Evolutionary conservation across 2,113 vertebrate species (phyloP).

Genomic region (Peucedramus taeniatus): DNA sequence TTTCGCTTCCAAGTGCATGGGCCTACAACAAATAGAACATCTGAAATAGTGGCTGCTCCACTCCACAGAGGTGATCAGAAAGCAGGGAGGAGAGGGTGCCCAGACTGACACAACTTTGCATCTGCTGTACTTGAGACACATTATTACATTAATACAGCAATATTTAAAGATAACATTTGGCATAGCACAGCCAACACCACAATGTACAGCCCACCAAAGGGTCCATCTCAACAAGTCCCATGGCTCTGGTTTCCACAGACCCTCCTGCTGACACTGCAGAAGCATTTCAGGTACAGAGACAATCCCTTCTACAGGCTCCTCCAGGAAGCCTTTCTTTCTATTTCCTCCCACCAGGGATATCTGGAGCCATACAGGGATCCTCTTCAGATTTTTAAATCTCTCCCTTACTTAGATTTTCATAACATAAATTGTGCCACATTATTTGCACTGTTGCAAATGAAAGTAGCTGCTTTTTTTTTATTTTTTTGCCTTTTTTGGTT

Average conservation of each 20-base stretch:
- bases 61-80: not conserved
- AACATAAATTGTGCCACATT: not conserved
- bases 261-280: not conserved
- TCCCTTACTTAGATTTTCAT: not conserved
- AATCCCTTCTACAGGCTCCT: not conserved
- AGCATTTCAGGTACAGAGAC: not conserved
- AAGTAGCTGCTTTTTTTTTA: not conserved
- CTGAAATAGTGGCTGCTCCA: not conserved
- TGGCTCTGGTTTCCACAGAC: not conserved
- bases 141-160: not conserved
- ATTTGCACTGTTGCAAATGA: rapidly evolving
- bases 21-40: not conserved
- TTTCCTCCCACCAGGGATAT: not conserved
- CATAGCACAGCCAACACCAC: rapidly evolving
- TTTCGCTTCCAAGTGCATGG: not conserved
- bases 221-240: not conserved
- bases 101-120: not conserved
- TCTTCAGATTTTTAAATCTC: not conserved
- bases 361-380: not conserved
- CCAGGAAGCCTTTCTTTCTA: not conserved
- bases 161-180: not conserved
- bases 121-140: too few species aligned
- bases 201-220: rapidly evolving
- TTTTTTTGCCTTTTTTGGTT: not conserved
- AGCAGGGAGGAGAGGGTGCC: not conserved